Evolutionary conservation across 2,888 invertebrate species (phyloP), one percentile per base, ranked within the genome.

Genomic region (Cabera pusaria): DNA sequence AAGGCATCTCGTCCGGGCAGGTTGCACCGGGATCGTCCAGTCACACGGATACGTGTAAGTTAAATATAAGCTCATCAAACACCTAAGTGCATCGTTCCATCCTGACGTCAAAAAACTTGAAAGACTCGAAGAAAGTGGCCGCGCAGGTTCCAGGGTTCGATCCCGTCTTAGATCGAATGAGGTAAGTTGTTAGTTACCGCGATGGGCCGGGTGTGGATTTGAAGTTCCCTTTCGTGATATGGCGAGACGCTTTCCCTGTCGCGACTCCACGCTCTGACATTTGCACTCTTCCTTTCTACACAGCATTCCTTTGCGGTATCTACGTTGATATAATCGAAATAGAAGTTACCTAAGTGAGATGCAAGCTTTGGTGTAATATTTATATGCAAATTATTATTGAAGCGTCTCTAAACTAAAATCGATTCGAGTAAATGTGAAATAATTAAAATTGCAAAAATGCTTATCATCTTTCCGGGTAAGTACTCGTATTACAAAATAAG

Each of bases 281-380:
- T 72, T 75, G 70, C 75, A 87, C 86, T 88, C 83, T 88, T 87
- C 86, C 86, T 88, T 88, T 88, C 86, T 76, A 79, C 69, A 57
- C 72, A 70, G 72, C 60, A 61, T 63, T 65, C 61, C 58, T 59
- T 52, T 62, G 61, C 53, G 52, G 54, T 57, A 44, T 41, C 49
- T 45, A 28, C 43, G 23, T 6, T 38, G 16, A 39, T 38, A 16
- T 36, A 47, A 40, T 37, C 41, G 3, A 31, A 29, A 35, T 18
- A 26, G 31, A 27, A 23, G 20, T 26, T 28, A 23, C 12, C 11
- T 6, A 26, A 3, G 6, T 2, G 5, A n/a, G n/a, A n/a, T n/a
- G n/a, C n/a, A n/a, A n/a, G n/a, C n/a, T n/a, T n/a, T n/a, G n/a
- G n/a, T n/a, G n/a, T n/a, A n/a, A n/a, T n/a, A n/a, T n/a, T n/a